Conservation (phyloP, 2,113 vertebrate genomes). For the Pogona vitticeps region DNA sequence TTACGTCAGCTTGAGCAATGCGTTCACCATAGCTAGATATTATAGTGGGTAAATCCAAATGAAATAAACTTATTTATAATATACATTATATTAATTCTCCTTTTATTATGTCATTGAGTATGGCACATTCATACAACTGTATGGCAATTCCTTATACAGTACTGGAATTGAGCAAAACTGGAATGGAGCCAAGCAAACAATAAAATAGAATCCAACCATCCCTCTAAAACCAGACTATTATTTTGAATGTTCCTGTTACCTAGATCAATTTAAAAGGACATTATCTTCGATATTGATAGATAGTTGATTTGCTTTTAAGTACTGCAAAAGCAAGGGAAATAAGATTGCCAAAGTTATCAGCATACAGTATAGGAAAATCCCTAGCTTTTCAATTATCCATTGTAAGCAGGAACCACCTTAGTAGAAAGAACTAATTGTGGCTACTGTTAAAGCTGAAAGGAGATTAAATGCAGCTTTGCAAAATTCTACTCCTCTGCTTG, state of each 20-base stretch:
- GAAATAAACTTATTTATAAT: neutral
- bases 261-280: neutral
- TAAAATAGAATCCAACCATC: neutral
- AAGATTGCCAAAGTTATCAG: constrained; percentile 34
- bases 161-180: constrained; percentile 12
- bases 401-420: constrained; percentile 60
- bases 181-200: neutral
- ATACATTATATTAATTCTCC: constrained; percentile 43
- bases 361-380: constrained; percentile 49
- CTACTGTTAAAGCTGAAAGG: constrained; percentile 37
- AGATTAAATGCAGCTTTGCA: constrained; percentile 57
- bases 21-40: neutral
- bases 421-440: constrained; percentile 57
- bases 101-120: neutral
- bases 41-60: neutral
- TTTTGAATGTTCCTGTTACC: neutral
- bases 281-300: constrained; percentile 4
- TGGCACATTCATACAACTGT: neutral
- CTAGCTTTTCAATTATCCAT: constrained; percentile 37
- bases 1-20: constrained; percentile 36
- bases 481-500: constrained; percentile 35
- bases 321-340: neutral
- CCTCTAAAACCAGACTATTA: neutral
- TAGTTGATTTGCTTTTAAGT: constrained; percentile 9
- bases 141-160: constrained; percentile 17